Conservation (phyloP, 2,113 vertebrate species). For the Varanus salvator region DNA sequence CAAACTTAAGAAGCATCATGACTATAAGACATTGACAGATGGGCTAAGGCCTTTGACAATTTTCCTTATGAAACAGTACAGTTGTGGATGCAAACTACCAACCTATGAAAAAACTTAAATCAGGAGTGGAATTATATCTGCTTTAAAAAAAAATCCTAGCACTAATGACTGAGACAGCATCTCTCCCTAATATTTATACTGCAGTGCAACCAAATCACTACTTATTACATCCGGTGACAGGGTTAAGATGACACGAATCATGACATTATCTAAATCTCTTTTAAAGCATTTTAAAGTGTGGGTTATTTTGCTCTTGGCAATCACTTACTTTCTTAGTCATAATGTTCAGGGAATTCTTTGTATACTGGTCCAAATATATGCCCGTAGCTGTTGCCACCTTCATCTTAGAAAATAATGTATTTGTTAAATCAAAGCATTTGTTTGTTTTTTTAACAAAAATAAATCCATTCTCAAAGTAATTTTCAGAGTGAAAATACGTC, state of each 20-base stretch:
- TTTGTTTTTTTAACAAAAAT: not conserved
- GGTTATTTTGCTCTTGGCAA: conserved; percentile 47
- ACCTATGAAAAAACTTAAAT: conserved; percentile 47
- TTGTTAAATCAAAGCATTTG: not conserved
- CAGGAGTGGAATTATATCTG: conserved; percentile 54
- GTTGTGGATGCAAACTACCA: not conserved
- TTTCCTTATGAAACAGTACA: conserved; percentile 14
- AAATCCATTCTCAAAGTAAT: not conserved
- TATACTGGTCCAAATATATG: not conserved
- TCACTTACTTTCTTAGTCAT: conserved; percentile 57
- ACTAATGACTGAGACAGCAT: conserved; percentile 73
- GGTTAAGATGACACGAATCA: conserved; percentile 65
- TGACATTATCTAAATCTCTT: conserved; percentile 1
- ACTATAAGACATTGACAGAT: no score
- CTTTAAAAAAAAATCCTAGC: conserved; percentile 50
- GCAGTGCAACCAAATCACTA: conserved; percentile 67
- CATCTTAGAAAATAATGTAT: conserved; percentile 3
- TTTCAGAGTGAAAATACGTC: not conserved
- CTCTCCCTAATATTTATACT: conserved; percentile 71
- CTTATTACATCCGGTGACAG: conserved; percentile 64
- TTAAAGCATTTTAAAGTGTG: conserved; percentile 50
- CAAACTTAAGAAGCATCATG: no score
- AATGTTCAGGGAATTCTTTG: conserved; percentile 33
- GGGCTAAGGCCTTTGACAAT: no score
- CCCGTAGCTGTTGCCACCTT: not conserved